These are phyloP conservation scores for Phyllopteryx taeniolatus DNA, from an alignment of 2,113 vertebrate species.

Conservation along the genomic window DNA sequence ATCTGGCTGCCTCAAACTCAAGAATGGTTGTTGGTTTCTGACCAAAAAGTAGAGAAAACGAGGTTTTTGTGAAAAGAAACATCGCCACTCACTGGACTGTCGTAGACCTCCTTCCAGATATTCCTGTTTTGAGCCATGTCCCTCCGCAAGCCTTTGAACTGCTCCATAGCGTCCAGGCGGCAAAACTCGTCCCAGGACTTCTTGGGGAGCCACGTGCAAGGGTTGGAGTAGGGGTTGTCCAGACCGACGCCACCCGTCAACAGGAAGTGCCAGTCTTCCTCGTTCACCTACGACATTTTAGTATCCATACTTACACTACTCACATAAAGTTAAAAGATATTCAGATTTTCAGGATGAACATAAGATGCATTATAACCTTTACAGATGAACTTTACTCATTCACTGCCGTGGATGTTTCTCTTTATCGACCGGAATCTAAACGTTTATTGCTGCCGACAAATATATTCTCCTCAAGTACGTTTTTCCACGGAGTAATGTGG, in stretches of 20 bases:
- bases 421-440: too few species aligned
- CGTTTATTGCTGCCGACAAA: too few species aligned
- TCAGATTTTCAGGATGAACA: neutral
- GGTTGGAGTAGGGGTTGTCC: conserved; percentile 81
- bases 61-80: too few species aligned
- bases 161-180: conserved; percentile 72
- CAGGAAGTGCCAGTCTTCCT: conserved; percentile 84
- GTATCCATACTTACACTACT: neutral
- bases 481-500: too few species aligned
- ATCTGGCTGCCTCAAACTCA: too few species aligned
- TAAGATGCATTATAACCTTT: neutral
- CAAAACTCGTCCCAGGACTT: conserved; percentile 89
- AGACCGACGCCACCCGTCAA: conserved; percentile 84
- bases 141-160: conserved; percentile 73
- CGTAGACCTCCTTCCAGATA: conserved; percentile 84
- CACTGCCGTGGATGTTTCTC: neutral
- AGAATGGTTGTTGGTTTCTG: too few species aligned
- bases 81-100: conserved; percentile 76
- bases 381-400: neutral
- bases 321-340: too few species aligned
- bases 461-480: too few species aligned
- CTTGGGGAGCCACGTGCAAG: conserved; percentile 82
- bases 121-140: conserved; percentile 75
- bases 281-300: conserved; percentile 71
- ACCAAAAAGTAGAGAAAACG: too few species aligned